Evolutionary conservation across 2,797 vertebrate species (phyloP).

Genomic region (Myripristis murdjan): DNA sequence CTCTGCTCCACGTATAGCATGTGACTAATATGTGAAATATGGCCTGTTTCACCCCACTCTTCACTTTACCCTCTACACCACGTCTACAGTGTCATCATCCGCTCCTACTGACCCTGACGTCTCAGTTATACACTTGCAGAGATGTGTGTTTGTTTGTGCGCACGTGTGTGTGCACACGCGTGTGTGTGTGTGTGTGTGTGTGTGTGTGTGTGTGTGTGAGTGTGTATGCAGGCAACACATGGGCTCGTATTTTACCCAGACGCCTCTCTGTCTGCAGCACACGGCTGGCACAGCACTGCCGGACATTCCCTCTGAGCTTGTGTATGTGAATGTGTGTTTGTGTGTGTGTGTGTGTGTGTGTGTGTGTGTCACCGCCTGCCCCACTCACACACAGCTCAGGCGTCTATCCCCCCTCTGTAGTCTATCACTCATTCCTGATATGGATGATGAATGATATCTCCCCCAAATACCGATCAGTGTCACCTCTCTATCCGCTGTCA

Average conservation of each 20-base stretch:
- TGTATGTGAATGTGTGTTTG: conserved; percentile 29
- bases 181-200: conserved; percentile 30
- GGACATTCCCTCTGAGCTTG: conserved; percentile 74
- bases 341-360: conserved; percentile 17
- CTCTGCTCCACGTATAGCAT: conserved; percentile 60
- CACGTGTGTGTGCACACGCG: conserved; percentile 10
- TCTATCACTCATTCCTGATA: conserved; percentile 34
- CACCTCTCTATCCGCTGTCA: conserved; percentile 15
- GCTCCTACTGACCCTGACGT: conserved; percentile 73
- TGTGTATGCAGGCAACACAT: conserved; percentile 50
- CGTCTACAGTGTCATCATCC: conserved; percentile 78
- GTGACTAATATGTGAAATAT: conserved; percentile 72
- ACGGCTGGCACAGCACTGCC: conserved; percentile 69
- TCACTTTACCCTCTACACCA: conserved; percentile 65
- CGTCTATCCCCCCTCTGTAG: conserved; percentile 25
- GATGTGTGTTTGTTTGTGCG: conserved; percentile 34
- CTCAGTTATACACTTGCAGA: conserved; percentile 76
- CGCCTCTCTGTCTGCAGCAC: conserved; percentile 83
- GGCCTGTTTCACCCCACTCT: conserved; percentile 61
- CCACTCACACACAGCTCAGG: conserved; percentile 17
- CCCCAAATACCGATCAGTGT: conserved; percentile 18
- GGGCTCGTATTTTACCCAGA: conserved; percentile 82
- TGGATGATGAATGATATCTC: conserved; percentile 27
- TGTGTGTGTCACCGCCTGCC: conserved; percentile 26
- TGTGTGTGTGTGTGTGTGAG: conserved; percentile 22